Percentiles rank a stretch among this genome's conserved stretches.
phyloP scores from a whole-genome alignment of 2,888 invertebrate genomes.

The Ophion costatus region DNA sequence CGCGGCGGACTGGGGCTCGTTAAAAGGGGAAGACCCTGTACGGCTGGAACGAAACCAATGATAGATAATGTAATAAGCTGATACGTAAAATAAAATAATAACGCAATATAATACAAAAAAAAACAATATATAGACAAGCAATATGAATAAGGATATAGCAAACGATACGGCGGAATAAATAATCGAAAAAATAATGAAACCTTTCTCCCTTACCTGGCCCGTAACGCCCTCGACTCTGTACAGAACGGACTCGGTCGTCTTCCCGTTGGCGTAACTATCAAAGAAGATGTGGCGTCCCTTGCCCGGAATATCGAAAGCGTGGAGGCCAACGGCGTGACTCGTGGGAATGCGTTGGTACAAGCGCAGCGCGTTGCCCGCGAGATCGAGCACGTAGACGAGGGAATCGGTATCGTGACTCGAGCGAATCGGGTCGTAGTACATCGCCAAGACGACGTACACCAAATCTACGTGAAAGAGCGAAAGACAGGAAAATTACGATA shows the following conservation, averaged over 20 bases:
- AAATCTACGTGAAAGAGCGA: slow-evolving; percentile 63
- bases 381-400: slow-evolving; percentile 72
- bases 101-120: not conserved
- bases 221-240: slow-evolving; percentile 68
- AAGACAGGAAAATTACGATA: not conserved
- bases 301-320: slow-evolving; percentile 70
- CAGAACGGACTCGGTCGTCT: slow-evolving; percentile 70
- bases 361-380: slow-evolving; percentile 56
- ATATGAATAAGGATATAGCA: not conserved
- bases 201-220: slow-evolving; percentile 64
- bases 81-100: not conserved
- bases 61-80: too few relatives aligned
- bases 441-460: slow-evolving; percentile 74
- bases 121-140: not conserved
- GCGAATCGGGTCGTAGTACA: slow-evolving; percentile 72
- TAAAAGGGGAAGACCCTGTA: too few relatives aligned
- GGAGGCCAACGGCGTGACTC: slow-evolving; percentile 71
- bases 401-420: slow-evolving; percentile 72
- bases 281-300: slow-evolving; percentile 70
- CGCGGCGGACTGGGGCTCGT: too few relatives aligned
- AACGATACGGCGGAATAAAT: not conserved
- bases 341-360: slow-evolving; percentile 72
- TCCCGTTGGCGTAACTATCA: slow-evolving; percentile 65
- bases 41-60: too few relatives aligned
- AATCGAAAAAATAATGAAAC: not conserved